Evolutionary conservation across 2,113 vertebrate genomes (phyloP), one percentile per base, ranked within the genome.

Genomic region (Macquaria australasica): DNA sequence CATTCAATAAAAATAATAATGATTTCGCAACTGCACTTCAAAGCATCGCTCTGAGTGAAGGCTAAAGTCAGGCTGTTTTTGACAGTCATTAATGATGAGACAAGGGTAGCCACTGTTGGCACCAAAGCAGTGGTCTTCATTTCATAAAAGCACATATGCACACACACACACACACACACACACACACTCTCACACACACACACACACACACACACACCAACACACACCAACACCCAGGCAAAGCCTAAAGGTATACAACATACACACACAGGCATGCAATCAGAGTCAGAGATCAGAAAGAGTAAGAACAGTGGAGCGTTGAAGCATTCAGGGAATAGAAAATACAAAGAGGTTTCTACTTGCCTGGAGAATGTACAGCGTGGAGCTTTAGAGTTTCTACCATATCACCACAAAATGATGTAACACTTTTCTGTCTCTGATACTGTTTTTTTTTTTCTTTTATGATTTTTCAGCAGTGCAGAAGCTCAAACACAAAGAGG

Each of bases 281-380:
- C 80, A 83, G 31, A 90, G 45, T 77, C 72, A 51, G 43, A 73
- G 85, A 87, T 89, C 79, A 81, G 50, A 80, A 20, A 69, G 48
- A 77, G 12, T 37, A 59, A 50, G 70, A 67, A 79, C 63, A 75
- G 72, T 55, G 20, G 23, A 85, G 70, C 15, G 1, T n/a, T 77
- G 76, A 80, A 51, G 43, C 39, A 67, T 20, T 55, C 1, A 14
- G 73, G 77, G 68, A 85, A 81, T 37, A 83, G 59, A 73, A 80
- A 84, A 85, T 45, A 76, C 63, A 82, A 81, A 83, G 73, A 68
- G 4, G 31, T 68, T 77, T 78, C 15, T 60, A 21, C 71, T 81
- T 60, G 79, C 56, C 72, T 21, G 16, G 41, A 84, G 60, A 87
- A 82, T 28, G 53, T 70, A 79, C 67, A 48, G 34, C 45, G 34